These are phyloP conservation scores for Pecten maximus DNA, from an alignment of 2,888 invertebrate species.

Conservation along the genomic window DNA sequence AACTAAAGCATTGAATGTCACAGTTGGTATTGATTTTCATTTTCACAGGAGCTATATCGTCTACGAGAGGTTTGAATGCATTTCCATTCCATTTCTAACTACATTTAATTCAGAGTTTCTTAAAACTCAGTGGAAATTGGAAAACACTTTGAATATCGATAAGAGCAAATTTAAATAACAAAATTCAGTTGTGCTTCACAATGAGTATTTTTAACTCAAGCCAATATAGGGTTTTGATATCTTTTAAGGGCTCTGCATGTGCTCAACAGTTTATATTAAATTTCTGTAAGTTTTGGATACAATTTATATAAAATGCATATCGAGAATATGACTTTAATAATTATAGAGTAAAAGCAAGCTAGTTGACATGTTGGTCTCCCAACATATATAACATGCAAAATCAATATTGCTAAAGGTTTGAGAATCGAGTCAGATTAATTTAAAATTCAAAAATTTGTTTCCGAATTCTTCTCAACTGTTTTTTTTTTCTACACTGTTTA, in stretches of 20 bases:
- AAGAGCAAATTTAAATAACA: not conserved
- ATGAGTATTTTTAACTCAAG: not conserved
- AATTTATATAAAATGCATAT: no score
- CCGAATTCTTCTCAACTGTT: no score
- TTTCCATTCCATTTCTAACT: not conserved
- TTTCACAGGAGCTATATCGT: not conserved
- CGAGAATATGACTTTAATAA: no score
- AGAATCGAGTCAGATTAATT: no score
- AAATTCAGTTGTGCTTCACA: not conserved
- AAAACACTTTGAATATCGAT: not conserved
- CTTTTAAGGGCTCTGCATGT: not conserved
- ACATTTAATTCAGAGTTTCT: not conserved
- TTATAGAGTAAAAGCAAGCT: no score
- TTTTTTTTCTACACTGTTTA: no score
- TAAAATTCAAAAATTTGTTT: no score
- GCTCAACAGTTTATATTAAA: not conserved
- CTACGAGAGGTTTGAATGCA: not conserved
- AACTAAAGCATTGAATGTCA: conserved; percentile 5
- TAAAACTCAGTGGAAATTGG: not conserved
- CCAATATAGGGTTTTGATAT: not conserved
- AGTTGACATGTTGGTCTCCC: no score
- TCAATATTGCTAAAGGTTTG: no score
- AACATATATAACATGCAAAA: no score
- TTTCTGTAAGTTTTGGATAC: no score
- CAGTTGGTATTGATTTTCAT: not conserved